phyloP scores from a whole-genome alignment of 2,113 vertebrate species.

The Aptenodytes forsteri region DNA sequence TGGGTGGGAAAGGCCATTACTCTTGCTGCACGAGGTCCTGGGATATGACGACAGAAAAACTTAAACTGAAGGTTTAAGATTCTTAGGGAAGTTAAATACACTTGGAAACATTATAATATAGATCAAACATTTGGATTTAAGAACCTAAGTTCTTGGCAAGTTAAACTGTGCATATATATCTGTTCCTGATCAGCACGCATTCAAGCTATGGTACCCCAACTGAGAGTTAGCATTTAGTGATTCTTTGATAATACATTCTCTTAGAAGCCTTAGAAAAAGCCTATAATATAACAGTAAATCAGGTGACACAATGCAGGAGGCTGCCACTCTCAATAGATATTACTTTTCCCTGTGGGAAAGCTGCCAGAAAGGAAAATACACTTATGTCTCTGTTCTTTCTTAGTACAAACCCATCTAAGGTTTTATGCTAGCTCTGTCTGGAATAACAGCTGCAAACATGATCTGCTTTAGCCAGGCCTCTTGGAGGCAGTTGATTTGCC shows the following conservation, averaged over 20 bases:
- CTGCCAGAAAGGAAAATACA: not conserved
- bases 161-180: not conserved
- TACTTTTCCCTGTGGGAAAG: not conserved
- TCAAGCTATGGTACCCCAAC: not conserved
- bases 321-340: not conserved
- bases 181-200: not conserved
- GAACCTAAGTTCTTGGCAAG: not conserved
- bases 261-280: not conserved
- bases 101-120: not conserved
- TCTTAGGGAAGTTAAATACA: not conserved
- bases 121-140: not conserved
- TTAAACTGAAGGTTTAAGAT: not conserved
- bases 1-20: not conserved
- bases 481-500: not conserved
- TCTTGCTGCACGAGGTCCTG: not conserved
- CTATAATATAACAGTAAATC: not conserved
- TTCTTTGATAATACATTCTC: not conserved
- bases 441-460: not conserved
- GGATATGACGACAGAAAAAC: not conserved
- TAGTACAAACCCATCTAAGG: not conserved
- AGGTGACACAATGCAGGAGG: not conserved
- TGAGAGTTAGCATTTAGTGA: not conserved
- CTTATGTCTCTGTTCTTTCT: not conserved
- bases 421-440: not conserved
- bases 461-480: not conserved